Conservation (phyloP, 2,888 invertebrate genomes). For the Ashinkailepas kermadecensis region DNA sequence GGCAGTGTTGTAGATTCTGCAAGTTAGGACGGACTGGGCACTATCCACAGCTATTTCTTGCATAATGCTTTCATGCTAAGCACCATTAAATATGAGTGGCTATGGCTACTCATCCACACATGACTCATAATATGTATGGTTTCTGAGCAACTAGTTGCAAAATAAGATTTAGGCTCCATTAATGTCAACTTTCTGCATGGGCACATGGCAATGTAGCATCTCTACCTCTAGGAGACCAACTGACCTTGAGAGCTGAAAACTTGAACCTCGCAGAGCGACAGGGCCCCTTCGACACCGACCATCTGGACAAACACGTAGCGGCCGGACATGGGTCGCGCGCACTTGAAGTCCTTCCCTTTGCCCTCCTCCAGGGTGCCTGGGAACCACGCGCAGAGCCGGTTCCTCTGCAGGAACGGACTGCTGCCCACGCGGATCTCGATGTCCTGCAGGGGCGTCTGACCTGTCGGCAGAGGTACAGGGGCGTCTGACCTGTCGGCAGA, state of each 20-base stretch:
- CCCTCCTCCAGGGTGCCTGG: conserved; percentile 66
- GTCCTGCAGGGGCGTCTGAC: conserved; percentile 80
- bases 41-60: no score
- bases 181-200: no score
- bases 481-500: not conserved
- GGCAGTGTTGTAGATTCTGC: no score
- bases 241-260: conserved; percentile 84
- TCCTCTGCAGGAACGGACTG: conserved; percentile 74
- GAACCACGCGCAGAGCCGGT: conserved; percentile 88
- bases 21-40: no score
- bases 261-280: conserved; percentile 85
- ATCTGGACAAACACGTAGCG: conserved; percentile 82
- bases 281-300: conserved; percentile 80
- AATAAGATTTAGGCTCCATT: no score
- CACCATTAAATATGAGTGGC: no score
- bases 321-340: conserved; percentile 73
- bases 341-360: conserved; percentile 80
- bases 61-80: no score
- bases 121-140: no score
- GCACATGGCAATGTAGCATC: no score
- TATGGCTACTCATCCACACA: no score
- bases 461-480: conserved; percentile 42
- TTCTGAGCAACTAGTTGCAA: no score
- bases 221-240: not conserved
- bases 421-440: conserved; percentile 65